Conservation (phyloP, 2,888 invertebrate species). For the Drosophila emarginata region DNA sequence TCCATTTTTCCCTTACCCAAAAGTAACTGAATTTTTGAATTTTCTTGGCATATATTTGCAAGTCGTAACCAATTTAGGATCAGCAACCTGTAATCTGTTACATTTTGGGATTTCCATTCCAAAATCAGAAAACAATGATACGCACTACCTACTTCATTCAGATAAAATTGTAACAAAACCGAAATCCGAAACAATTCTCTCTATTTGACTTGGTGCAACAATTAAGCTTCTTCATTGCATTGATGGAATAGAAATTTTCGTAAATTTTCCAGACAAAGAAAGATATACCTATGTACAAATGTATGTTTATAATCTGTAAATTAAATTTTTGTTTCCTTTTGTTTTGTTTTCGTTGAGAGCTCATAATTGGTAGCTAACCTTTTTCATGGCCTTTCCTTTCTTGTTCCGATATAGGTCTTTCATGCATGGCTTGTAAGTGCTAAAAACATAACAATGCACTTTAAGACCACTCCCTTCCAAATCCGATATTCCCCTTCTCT, state of each 20-base stretch:
- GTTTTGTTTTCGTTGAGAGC: not conserved
- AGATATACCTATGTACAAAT: not conserved
- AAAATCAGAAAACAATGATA: not conserved
- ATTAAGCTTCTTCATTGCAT: not conserved
- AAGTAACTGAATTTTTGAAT: too few species aligned
- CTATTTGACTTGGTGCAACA: not conserved
- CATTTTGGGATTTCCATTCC: not conserved
- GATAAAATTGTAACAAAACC: not conserved
- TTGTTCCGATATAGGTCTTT: constrained; percentile 44
- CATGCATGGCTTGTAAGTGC: constrained; percentile 39
- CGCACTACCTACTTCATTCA: not conserved
- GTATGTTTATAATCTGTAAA: not conserved
- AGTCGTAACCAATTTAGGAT: not conserved
- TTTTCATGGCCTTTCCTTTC: constrained; percentile 26
- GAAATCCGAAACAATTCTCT: too few species aligned
- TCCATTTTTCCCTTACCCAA: too few species aligned
- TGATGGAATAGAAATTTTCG: not conserved
- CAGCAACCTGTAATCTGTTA: not conserved
- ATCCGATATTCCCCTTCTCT: not conserved
- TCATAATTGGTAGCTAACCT: not conserved
- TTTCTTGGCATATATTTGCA: too few species aligned
- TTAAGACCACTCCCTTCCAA: constrained; percentile 30
- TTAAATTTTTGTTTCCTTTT: not conserved
- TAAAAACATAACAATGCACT: constrained; percentile 66
- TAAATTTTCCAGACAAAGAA: too few species aligned